Conservation (phyloP, 2,797 vertebrate genomes). For the Sebastiscus tertius region DNA sequence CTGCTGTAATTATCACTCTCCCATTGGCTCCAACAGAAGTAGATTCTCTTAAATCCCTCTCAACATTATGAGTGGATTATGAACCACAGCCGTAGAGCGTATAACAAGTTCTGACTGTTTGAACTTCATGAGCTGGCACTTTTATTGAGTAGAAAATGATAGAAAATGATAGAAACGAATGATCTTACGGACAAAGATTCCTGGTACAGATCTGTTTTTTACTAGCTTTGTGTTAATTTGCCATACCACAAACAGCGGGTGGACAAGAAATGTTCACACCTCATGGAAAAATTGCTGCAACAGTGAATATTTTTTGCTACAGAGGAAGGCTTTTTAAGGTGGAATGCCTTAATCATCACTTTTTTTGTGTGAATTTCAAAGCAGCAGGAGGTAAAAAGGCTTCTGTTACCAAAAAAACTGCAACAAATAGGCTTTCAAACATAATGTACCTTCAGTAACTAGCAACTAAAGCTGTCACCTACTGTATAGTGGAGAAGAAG, state of each 20-base stretch:
- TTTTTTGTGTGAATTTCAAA: slow-evolving; percentile 8
- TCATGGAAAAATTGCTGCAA: not conserved
- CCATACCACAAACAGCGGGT: not conserved
- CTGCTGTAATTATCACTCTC: slow-evolving; percentile 70
- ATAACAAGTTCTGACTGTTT: slow-evolving; percentile 54
- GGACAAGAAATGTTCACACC: not conserved
- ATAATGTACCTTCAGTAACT: not conserved
- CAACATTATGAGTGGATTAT: slow-evolving; percentile 71
- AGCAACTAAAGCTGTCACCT: not conserved
- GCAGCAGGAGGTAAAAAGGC: not conserved
- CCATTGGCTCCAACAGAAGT: slow-evolving; percentile 64
- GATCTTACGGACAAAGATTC: not conserved
- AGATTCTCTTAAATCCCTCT: slow-evolving; percentile 73
- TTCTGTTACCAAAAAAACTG: not conserved
- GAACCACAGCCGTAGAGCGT: slow-evolving; percentile 42
- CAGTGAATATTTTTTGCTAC: slow-evolving; percentile 2
- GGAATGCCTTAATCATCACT: not conserved
- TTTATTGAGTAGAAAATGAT: slow-evolving; percentile 16
- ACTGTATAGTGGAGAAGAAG: not conserved
- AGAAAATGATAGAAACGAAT: slow-evolving; percentile 7
- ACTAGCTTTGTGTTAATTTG: not conserved
- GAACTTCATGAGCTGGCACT: slow-evolving; percentile 43
- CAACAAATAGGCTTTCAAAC: not conserved
- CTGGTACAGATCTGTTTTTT: not conserved
- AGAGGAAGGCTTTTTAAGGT: not conserved